Evolutionary conservation across 2,113 vertebrate genomes (phyloP).

Genomic region (Macroglossus sobrinus): DNA sequence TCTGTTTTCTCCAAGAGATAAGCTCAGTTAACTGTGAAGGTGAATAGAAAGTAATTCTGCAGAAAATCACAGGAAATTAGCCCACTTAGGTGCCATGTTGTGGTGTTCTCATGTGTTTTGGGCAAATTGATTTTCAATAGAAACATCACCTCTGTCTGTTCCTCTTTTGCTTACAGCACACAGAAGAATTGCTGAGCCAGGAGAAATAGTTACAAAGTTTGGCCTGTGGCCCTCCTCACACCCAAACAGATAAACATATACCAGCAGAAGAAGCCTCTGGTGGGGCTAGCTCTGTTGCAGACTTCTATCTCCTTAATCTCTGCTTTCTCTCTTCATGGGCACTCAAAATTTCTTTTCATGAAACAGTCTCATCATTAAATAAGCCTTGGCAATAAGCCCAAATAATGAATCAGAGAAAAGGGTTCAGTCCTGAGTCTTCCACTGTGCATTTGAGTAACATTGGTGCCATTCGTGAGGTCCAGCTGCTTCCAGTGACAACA

Average conservation of each 20-base stretch:
- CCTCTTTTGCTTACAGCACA: slow-evolving; percentile 48
- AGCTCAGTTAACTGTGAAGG: slow-evolving; percentile 44
- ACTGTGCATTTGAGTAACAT: neutral
- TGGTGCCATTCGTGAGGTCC: neutral
- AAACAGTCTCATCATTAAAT: neutral
- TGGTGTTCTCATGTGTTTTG: neutral
- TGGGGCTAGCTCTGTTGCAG: neutral
- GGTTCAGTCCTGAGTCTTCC: neutral
- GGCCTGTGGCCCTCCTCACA: neutral
- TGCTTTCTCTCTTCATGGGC: neutral
- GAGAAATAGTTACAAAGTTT: slow-evolving; percentile 7
- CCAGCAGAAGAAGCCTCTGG: neutral
- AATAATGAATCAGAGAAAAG: neutral
- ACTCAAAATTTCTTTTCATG: neutral
- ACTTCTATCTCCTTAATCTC: neutral
- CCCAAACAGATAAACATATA: neutral
- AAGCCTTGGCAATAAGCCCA: neutral
- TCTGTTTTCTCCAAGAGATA: slow-evolving; percentile 51
- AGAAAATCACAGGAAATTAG: slow-evolving; percentile 45
- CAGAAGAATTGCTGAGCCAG: slow-evolving; percentile 22
- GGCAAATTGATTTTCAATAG: slow-evolving; percentile 63
- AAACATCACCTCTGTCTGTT: slow-evolving; percentile 44
- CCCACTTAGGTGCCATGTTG: slow-evolving; percentile 48
- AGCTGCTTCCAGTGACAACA: neutral
- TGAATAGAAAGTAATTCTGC: slow-evolving; percentile 45